Evolutionary conservation across 92 coral and sea anemone species (phyloP).

Genomic region (Heliopora coerulea): DNA sequence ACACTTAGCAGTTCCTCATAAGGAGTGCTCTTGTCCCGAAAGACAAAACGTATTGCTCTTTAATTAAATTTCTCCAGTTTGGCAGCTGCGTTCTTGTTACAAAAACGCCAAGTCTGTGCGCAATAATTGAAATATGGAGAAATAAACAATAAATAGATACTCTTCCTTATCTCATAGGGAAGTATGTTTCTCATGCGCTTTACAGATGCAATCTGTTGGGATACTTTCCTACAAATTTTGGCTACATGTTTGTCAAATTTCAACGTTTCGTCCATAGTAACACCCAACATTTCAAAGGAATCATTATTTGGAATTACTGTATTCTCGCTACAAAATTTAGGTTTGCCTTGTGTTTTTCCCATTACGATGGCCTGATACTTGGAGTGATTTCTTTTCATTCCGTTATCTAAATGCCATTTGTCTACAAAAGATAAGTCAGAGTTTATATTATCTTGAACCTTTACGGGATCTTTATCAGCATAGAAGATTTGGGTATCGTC

Average conservation of each 20-base stretch:
- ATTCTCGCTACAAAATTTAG: not conserved
- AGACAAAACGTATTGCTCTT: conserved; percentile 17
- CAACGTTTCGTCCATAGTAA: not conserved
- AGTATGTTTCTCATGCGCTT: conserved; percentile 46
- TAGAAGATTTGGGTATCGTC: conserved; percentile 38
- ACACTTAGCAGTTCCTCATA: not conserved
- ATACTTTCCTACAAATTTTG: conserved; percentile 15
- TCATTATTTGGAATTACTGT: not conserved
- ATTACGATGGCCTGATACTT: conserved; percentile 41
- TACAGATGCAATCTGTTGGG: conserved; percentile 37
- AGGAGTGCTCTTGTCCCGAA: not conserved
- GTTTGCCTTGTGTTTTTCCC: not conserved
- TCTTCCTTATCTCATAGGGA: conserved; percentile 30
- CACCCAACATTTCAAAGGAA: not conserved
- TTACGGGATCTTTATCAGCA: conserved; percentile 8
- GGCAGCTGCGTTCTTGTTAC: not conserved
- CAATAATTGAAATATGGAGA: conserved; percentile 26
- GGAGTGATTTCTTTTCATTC: conserved; percentile 29
- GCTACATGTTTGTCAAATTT: conserved; percentile 18
- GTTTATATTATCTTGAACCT: conserved; percentile 32
- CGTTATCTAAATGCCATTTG: conserved; percentile 32
- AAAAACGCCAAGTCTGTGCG: conserved; percentile 42
- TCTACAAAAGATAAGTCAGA: conserved; percentile 19
- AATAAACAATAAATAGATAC: conserved; percentile 16
- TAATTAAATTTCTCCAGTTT: conserved; percentile 25